phyloP scores from a whole-genome alignment of 2,888 invertebrate genomes.

The Serrognathus titanus region DNA sequence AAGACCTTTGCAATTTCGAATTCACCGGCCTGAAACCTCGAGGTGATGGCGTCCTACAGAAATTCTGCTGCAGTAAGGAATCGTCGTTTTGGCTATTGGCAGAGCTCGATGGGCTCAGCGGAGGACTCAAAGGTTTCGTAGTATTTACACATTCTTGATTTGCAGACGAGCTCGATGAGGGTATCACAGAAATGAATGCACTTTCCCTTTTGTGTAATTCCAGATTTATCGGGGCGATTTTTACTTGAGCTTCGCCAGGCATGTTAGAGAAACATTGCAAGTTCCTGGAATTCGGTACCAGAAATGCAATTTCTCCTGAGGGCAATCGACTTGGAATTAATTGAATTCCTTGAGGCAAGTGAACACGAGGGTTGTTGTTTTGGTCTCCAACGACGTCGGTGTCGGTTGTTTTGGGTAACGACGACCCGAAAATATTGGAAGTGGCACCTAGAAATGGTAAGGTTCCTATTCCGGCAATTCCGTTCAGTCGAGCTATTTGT shows the following conservation, averaged over 20 bases:
- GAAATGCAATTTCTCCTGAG: constrained; percentile 63
- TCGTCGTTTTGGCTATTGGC: constrained; percentile 7
- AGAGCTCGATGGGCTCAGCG: constrained; percentile 57
- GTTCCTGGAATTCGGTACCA: constrained; percentile 59
- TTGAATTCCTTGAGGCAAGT: constrained; percentile 61
- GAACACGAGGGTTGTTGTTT: constrained; percentile 55
- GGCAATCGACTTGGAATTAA: constrained; percentile 63
- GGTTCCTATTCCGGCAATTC: constrained; percentile 33
- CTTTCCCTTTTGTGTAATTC: constrained; percentile 39
- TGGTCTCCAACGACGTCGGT: constrained; percentile 48
- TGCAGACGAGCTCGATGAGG: constrained; percentile 25
- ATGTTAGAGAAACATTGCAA: constrained; percentile 48
- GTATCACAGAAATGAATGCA: constrained; percentile 51
- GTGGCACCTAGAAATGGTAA: constrained; percentile 33
- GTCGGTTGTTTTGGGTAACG: constrained; percentile 22
- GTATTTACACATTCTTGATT: constrained; percentile 23
- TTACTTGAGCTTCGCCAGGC: constrained; percentile 31
- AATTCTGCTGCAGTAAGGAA: background rate
- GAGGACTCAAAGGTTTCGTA: constrained; percentile 55
- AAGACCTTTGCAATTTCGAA: constrained; percentile 22
- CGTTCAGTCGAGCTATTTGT: constrained; percentile 42
- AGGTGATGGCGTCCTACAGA: constrained; percentile 29
- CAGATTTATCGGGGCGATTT: constrained; percentile 17
- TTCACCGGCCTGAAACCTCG: constrained; percentile 42
- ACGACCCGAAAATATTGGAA: constrained; percentile 23